Conservation (phyloP, 2,888 invertebrate genomes). For the Marronus borbonicus region DNA sequence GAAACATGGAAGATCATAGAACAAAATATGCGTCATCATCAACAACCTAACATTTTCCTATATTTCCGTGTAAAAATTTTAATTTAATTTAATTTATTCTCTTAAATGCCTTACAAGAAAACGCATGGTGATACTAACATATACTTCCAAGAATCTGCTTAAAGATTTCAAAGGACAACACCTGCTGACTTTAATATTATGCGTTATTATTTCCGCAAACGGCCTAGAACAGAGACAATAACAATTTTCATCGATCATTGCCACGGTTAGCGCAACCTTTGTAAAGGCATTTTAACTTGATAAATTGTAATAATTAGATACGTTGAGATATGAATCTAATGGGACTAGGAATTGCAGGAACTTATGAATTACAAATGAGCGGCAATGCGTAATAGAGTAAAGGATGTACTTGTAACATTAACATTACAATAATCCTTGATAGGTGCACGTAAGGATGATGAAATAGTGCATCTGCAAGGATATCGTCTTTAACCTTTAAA, state of each 20-base stretch:
- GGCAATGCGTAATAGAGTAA: neutral
- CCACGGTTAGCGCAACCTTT: neutral
- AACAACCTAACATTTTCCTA: no score
- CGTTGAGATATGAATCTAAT: neutral
- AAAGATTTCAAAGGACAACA: no score
- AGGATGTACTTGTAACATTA: neutral
- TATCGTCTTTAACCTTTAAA: neutral
- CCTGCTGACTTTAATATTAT: no score
- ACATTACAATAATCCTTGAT: neutral
- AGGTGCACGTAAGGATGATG: neutral
- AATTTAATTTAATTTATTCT: no score
- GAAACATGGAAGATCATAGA: no score
- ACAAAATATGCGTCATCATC: no score
- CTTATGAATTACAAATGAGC: slow-evolving; percentile 5
- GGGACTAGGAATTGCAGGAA: neutral
- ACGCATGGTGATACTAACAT: no score
- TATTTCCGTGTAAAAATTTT: no score
- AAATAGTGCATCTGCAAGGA: neutral
- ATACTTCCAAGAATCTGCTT: no score
- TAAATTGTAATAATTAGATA: neutral
- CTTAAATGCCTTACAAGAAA: no score
- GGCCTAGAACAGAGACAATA: neutral
- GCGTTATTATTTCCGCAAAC: no score
- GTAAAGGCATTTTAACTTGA: neutral
- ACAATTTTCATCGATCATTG: neutral